A percentile compares a stretch with the other conserved stretches of the same genome.
Evolutionary conservation across 2,888 invertebrate genomes (phyloP).

Genomic region (Tenthredo distinguenda): DNA sequence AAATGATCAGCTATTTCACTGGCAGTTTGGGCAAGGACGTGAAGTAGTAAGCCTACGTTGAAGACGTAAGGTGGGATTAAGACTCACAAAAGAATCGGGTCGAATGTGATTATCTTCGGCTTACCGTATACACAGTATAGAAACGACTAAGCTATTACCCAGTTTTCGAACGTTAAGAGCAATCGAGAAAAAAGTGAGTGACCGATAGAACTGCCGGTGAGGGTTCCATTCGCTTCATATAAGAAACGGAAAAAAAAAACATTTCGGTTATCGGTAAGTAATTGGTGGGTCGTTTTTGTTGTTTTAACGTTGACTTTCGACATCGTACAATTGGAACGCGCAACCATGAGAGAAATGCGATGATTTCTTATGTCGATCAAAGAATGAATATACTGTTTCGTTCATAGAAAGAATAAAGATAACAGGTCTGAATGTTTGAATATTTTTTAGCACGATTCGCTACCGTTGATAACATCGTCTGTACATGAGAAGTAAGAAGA

Average conservation of each 20-base stretch:
- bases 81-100: constrained; percentile 39
- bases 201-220: neutral
- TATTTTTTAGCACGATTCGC: neutral
- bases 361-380: neutral
- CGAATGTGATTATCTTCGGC: constrained; percentile 40
- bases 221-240: constrained; percentile 20
- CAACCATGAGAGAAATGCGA: neutral
- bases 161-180: constrained; percentile 14
- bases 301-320: neutral
- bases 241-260: neutral
- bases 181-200: neutral
- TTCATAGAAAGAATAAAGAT: neutral
- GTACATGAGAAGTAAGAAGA: neutral
- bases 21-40: constrained; percentile 1
- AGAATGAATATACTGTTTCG: neutral
- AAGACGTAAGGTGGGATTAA: constrained; percentile 10
- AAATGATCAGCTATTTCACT: neutral
- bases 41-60: neutral
- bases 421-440: neutral
- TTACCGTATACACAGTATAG: constrained; percentile 26
- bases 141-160: neutral
- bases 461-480: neutral
- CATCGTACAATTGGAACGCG: constrained; percentile 1
- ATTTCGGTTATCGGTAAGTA: neutral
- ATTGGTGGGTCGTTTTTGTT: neutral